A percentile compares a stretch with the other conserved stretches of the same genome.
Conservation (phyloP, 2,113 vertebrate species). For the Tragelaphus strepsiceros region DNA sequence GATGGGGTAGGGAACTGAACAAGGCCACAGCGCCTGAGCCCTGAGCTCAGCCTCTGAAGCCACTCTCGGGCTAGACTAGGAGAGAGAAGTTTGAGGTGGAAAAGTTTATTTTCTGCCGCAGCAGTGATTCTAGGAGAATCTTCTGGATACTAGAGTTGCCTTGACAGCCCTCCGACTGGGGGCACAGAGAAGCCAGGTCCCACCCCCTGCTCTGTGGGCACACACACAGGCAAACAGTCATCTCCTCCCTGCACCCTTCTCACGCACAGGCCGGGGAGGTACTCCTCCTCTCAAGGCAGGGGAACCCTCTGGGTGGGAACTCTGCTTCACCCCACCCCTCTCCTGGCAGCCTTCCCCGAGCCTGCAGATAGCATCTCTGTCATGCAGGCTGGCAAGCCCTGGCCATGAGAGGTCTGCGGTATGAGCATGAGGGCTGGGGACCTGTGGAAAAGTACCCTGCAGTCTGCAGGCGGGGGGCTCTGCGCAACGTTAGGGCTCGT, state of each 20-base stretch:
- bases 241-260: conserved; percentile 42
- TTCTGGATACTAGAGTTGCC: neutral
- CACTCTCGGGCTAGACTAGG: neutral
- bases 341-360: conserved; percentile 37
- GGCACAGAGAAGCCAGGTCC: conserved; percentile 18
- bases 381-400: neutral
- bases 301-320: conserved; percentile 61
- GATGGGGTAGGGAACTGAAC: neutral
- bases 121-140: neutral
- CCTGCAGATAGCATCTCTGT: conserved; percentile 47
- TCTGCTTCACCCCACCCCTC: conserved; percentile 46
- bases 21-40: neutral
- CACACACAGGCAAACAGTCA: neutral
- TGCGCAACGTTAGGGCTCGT: neutral
- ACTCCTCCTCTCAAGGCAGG: neutral
- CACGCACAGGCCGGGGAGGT: conserved; percentile 59
- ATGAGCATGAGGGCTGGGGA: neutral
- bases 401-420: neutral
- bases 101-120: conserved; percentile 3
- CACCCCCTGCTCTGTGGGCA: conserved; percentile 22
- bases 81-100: conserved; percentile 58
- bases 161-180: neutral
- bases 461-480: neutral
- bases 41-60: neutral
- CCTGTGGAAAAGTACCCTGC: neutral